Evolutionary conservation across 1,140 invertebrate genomes (phyloP).

Genomic region (Meteorus sp.): DNA sequence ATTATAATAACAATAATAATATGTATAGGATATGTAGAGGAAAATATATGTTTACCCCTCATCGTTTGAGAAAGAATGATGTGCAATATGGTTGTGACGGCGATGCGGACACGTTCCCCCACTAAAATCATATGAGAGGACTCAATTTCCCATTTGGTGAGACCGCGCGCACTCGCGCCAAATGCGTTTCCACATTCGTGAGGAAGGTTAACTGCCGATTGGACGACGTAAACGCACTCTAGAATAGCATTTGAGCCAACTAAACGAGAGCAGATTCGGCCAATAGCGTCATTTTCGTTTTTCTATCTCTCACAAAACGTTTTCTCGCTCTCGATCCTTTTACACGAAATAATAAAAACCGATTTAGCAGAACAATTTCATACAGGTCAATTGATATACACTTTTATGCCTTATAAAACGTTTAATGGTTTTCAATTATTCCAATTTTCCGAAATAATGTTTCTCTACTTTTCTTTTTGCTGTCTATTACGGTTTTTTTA

Average conservation of each 20-base stretch:
- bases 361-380: neutral
- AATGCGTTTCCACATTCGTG: slow-evolving; percentile 27
- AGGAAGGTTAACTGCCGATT: slow-evolving; percentile 32
- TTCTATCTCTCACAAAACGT: neutral
- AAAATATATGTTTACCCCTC: too few species aligned
- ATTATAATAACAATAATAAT: too few species aligned
- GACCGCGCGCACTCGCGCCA: slow-evolving; percentile 12
- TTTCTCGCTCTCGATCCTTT: neutral
- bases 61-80: neutral
- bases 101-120: slow-evolving; percentile 39
- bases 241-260: neutral
- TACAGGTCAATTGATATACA: slow-evolving; percentile 9
- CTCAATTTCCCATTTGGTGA: slow-evolving; percentile 49
- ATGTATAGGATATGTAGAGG: too few species aligned
- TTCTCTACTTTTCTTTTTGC: too few species aligned
- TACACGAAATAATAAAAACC: slow-evolving; percentile 2
- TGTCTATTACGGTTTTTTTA: too few species aligned
- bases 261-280: neutral
- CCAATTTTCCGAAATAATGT: too few species aligned
- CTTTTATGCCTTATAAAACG: neutral
- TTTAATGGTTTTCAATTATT: too few species aligned
- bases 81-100: neutral
- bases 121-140: slow-evolving; percentile 49
- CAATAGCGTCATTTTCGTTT: neutral
- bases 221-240: slow-evolving; percentile 31